Evolutionary conservation across 2,797 vertebrate species (phyloP).

Genomic region (Brachyrhaphis roseni): DNA sequence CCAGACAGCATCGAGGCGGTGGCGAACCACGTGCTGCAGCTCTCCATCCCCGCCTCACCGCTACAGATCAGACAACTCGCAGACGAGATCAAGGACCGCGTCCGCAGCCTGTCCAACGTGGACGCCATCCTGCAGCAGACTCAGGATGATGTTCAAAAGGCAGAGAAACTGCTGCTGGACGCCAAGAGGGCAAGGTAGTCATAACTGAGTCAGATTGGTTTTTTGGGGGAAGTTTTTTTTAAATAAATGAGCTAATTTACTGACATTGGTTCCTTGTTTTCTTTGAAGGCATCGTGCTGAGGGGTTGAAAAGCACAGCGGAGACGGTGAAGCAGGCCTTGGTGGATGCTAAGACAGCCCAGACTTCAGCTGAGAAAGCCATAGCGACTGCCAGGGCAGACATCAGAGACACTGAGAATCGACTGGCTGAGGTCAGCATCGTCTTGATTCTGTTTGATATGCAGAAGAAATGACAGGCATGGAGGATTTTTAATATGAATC

Average conservation of each 20-base stretch:
- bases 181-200: constrained; percentile 89
- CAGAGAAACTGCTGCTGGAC: constrained; percentile 88
- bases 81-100: constrained; percentile 90
- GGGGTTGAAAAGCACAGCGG: constrained; percentile 84
- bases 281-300: constrained; percentile 85
- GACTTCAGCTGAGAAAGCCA: constrained; percentile 86
- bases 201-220: background rate
- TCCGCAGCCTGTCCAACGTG: constrained; percentile 91
- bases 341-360: constrained; percentile 86
- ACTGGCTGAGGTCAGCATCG: constrained; percentile 78
- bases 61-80: constrained; percentile 91
- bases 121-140: constrained; percentile 92
- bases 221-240: background rate
- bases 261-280: background rate
- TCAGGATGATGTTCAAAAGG: constrained; percentile 85
- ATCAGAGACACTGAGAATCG: constrained; percentile 85
- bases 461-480: background rate
- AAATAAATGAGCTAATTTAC: background rate
- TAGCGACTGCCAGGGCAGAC: constrained; percentile 83
- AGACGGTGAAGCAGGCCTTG: constrained; percentile 85
- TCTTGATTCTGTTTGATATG: background rate
- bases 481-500: background rate
- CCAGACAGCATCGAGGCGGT: constrained; percentile 94
- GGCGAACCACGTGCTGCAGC: constrained; percentile 90
- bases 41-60: constrained; percentile 94